Evolutionary conservation across 2,888 invertebrate genomes (phyloP), one percentile per base, ranked within the genome.

Genomic region (Ptilodon capucinus): DNA sequence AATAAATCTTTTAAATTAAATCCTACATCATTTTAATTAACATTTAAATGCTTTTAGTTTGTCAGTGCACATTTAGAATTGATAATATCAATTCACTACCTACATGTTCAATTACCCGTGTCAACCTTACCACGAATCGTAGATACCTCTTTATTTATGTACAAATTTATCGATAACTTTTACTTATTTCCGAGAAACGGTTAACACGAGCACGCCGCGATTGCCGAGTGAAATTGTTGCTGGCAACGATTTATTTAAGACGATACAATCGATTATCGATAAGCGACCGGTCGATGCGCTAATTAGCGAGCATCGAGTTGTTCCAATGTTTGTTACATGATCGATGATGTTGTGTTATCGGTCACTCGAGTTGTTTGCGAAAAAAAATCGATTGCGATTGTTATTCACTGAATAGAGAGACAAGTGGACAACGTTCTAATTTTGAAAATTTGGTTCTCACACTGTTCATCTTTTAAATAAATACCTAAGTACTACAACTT

Each of bases 311-410:
- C 7, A 23, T 19, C 40, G 40, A 40, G 23, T 40, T 14, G 40
- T 25, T 39, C 11, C 39, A 13, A 39, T 40, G 40, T 40, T 40
- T 40, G 40, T 40, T 19, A 11, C 9, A 40, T 40, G 40, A 40
- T 40, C 25, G 40, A 40, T 40, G 23, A 25, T 25, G n/a, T 39
- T 21, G 18, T 18, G 13, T 21, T 13, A 21, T 39, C 39, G 6
- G 13, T 13, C 13, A 2, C 25, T 25, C 16, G 25, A 40, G 19
- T n/a, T n/a, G 38, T 38, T 38, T 38, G 38, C 7, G 18, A 38
- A 38, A n/a, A n/a, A 28, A n/a, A 21, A 21, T 7, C n/a, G n/a
- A 21, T 4, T 21, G n/a, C 11, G 28, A 11, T 28, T n/a, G n/a
- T 28, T 4, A 11, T 28, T 28, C 25, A 3, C 11, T 28, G 25